Evolutionary conservation across 2,113 vertebrate genomes (phyloP), one percentile per base, ranked within the genome.

Genomic region (Passerina amoena): DNA sequence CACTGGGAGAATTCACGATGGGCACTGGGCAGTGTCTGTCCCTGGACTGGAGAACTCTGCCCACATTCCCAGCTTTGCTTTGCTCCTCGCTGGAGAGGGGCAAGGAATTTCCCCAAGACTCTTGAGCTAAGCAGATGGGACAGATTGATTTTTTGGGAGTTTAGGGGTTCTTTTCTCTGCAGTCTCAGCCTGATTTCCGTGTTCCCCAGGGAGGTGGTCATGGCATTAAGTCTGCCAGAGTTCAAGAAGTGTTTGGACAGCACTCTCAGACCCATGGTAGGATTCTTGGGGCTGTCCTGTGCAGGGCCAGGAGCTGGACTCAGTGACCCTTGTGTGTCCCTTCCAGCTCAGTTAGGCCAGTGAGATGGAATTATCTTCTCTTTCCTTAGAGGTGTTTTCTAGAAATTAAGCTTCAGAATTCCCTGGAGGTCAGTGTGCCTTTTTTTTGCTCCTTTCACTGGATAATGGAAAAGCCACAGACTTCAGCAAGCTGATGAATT

Each of bases 61-160:
- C 38, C 33, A 48, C 17, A 20, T 75, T 75, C 65, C 28, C 44
- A 89, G 11, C 33, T 89, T 47, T 60, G 18, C 33, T 84, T 72
- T 51, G 5, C 9, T 75, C 73, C 44, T 71, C 0, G 0, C 23
- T 71, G 63, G 19, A 68, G 38, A 24, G 5, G 7, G 10, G 2
- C 9, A 64, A 70, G 57, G 9, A 51, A 31, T 56, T 60, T 82
- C 30, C 14, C 20, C 27, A 38, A 33, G 30, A 18, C 5, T 51
- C 7, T 25, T 57, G 13, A 56, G 23, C 10, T 37, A 16, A 80
- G 6, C 10, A 18, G 6, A 45, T 33, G 20, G 25, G 25, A 61
- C 6, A 82, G 12, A 9, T 75, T 44, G 28, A 56, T 38, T 60
- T 73, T 57, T 78, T 9, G 22, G 33, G 50, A 72, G 12, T 72